Conservation (phyloP, 2,113 vertebrate species). For the Lagopus leucura region DNA sequence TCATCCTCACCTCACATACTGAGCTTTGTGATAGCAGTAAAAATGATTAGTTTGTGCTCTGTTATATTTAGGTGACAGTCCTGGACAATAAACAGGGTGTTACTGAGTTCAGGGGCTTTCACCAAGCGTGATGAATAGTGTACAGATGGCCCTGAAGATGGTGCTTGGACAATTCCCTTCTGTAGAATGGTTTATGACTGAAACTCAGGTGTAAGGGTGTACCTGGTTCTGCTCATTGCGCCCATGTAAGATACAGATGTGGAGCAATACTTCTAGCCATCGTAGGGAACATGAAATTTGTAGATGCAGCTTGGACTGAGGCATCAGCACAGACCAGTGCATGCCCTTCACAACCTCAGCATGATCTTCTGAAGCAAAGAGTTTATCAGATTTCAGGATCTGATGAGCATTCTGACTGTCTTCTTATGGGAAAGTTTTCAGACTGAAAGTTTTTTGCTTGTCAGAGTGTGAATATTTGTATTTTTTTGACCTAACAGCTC, state of each 20-base stretch:
- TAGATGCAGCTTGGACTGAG: background rate
- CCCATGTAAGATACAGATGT: rapidly evolving
- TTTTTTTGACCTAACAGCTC: background rate
- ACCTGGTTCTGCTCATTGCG: background rate
- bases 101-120: slow-evolving; percentile 44
- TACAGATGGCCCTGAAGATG: slow-evolving; percentile 24
- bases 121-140: background rate
- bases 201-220: background rate
- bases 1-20: background rate
- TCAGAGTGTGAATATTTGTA: background rate
- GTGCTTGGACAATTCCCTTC: background rate
- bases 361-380: background rate
- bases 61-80: slow-evolving; percentile 46
- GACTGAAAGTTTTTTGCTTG: background rate
- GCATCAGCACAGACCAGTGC: rapidly evolving
- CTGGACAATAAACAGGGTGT: slow-evolving; percentile 11
- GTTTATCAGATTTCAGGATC: background rate
- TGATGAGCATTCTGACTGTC: background rate
- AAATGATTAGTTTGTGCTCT: slow-evolving; percentile 47
- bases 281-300: rapidly evolving
- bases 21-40: slow-evolving; percentile 1
- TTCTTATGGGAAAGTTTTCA: background rate
- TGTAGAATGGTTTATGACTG: background rate
- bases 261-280: background rate
- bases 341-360: background rate